Conservation (phyloP, 1,140 invertebrate species). For the Periplaneta americana region DNA sequence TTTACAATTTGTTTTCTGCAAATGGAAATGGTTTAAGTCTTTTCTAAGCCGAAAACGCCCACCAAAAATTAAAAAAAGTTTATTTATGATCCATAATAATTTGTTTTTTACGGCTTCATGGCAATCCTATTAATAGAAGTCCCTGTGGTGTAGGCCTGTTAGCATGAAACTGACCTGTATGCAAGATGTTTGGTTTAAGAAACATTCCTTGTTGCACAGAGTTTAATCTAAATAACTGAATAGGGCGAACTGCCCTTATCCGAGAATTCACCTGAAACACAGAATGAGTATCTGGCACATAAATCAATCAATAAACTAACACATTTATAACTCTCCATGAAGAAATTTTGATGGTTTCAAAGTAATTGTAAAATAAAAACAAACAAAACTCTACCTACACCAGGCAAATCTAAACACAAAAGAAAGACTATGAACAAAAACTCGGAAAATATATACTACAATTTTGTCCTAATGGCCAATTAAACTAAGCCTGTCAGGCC, state of each 20-base stretch:
- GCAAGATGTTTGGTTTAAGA: not conserved
- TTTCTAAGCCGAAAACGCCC: too few species aligned
- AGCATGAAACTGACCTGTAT: not conserved
- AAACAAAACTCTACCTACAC: too few species aligned
- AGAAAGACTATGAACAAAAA: too few species aligned
- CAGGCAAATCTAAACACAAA: too few species aligned
- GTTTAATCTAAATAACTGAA: not conserved
- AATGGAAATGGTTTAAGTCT: too few species aligned
- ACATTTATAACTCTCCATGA: not conserved
- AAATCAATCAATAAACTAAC: not conserved
- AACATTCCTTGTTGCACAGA: not conserved
- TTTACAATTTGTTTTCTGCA: too few species aligned
- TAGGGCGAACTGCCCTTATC: not conserved
- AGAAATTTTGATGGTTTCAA: not conserved
- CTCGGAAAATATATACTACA: too few species aligned
- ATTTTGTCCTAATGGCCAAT: too few species aligned
- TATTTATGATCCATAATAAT: not conserved
- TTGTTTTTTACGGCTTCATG: not conserved
- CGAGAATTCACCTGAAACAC: not conserved
- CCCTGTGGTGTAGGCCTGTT: not conserved
- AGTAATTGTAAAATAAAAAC: too few species aligned
- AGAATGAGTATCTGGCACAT: not conserved
- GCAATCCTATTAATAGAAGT: not conserved
- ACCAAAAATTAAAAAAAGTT: too few species aligned
- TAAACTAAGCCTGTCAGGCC: too few species aligned